Evolutionary conservation across 1,140 invertebrate species (phyloP).

Genomic region (Drosophila biarmipes): DNA sequence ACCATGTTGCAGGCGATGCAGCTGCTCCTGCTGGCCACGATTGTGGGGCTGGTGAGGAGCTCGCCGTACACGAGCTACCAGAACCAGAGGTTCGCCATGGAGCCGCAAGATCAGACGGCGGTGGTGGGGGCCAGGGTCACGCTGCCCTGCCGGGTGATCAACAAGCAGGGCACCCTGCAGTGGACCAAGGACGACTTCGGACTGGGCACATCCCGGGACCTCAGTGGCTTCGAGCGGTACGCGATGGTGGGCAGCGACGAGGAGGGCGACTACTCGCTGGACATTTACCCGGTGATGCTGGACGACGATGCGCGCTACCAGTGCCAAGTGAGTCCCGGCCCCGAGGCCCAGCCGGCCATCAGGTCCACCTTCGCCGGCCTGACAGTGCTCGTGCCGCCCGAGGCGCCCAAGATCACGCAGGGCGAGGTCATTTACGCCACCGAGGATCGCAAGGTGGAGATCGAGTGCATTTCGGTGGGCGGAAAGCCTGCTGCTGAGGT

Average conservation of each 20-base stretch:
- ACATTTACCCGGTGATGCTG: constrained; percentile 90
- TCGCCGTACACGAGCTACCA: constrained; percentile 73
- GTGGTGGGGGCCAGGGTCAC: constrained; percentile 89
- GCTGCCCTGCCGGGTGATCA: constrained; percentile 89
- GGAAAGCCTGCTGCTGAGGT: constrained; percentile 93
- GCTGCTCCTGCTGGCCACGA: constrained; percentile 20
- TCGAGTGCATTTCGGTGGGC: constrained; percentile 90
- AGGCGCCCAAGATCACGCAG: constrained; percentile 90
- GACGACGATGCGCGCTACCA: constrained; percentile 92
- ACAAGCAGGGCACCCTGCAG: constrained; percentile 91
- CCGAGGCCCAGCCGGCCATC: constrained; percentile 87
- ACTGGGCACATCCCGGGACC: constrained; percentile 90
- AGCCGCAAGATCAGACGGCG: constrained; percentile 92
- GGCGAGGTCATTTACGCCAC: constrained; percentile 89
- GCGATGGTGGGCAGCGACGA: constrained; percentile 92
- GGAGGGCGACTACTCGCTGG: constrained; percentile 91
- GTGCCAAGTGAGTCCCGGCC: constrained; percentile 90
- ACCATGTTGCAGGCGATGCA: neutral
- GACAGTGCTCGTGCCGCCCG: constrained; percentile 91
- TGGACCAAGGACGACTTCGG: constrained; percentile 95
- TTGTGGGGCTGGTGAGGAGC: constrained; percentile 12
- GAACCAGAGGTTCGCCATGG: constrained; percentile 91
- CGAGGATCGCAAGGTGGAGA: constrained; percentile 90
- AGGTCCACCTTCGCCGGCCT: constrained; percentile 89
- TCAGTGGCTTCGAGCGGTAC: constrained; percentile 92